Evolutionary conservation across 2,113 vertebrate species (phyloP).

Genomic region (Ornithorhynchus anatinus): DNA sequence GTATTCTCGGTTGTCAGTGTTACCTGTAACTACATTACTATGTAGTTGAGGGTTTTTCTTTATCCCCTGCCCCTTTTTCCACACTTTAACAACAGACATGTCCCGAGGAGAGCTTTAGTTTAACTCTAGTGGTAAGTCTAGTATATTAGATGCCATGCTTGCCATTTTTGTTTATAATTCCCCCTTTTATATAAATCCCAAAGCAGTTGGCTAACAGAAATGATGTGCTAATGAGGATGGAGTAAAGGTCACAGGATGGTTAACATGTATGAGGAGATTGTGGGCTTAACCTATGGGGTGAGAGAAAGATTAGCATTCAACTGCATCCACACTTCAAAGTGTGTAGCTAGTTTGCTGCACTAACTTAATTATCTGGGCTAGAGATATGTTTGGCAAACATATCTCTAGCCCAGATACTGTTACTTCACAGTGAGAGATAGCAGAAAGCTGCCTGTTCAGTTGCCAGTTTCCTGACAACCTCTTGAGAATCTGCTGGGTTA

Average conservation of each 20-base stretch:
- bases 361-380: slow-evolving; percentile 77
- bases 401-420: slow-evolving; percentile 68
- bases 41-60: too few species aligned
- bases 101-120: background rate
- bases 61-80: background rate
- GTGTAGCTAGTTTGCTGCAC: slow-evolving; percentile 54
- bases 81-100: background rate
- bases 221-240: slow-evolving; percentile 68
- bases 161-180: slow-evolving; percentile 37
- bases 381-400: slow-evolving; percentile 68
- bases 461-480: slow-evolving; percentile 68
- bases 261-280: slow-evolving; percentile 65
- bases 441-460: slow-evolving; percentile 47
- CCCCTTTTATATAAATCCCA: slow-evolving; percentile 41
- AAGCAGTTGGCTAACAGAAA: slow-evolving; percentile 42
- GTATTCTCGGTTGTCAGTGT: too few species aligned
- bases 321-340: slow-evolving; percentile 71
- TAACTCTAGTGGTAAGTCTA: slow-evolving; percentile 4
- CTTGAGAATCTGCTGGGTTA: slow-evolving; percentile 57
- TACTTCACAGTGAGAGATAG: slow-evolving; percentile 63
- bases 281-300: slow-evolving; percentile 68
- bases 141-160: background rate
- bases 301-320: slow-evolving; percentile 68
- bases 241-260: slow-evolving; percentile 64
- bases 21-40: too few species aligned